Evolutionary conservation across 2,888 invertebrate species (phyloP).

Genomic region (Lasioglossum morio): DNA sequence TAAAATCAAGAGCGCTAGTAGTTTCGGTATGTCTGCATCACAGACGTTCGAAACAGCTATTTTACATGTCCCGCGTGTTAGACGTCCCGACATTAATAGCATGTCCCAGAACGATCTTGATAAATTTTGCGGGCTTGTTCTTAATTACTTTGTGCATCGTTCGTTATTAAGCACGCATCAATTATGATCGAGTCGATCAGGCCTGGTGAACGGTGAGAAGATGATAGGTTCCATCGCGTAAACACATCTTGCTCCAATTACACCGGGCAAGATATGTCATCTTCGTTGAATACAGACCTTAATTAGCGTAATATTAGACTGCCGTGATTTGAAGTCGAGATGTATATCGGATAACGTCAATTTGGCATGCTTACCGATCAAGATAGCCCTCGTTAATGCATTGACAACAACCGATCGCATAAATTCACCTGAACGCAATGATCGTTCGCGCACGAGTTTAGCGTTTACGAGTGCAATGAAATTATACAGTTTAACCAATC

Average conservation of each 20-base stretch:
- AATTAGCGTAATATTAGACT: constrained; percentile 55
- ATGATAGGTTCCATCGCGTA: constrained; percentile 74
- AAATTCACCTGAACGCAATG: constrained; percentile 7
- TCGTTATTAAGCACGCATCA: constrained; percentile 75
- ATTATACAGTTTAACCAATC: too few species aligned
- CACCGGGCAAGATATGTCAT: constrained; percentile 50
- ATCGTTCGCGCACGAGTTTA: not conserved
- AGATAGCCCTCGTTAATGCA: constrained; percentile 39
- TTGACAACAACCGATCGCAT: constrained; percentile 24
- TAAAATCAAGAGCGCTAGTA: not conserved
- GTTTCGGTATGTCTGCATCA: not conserved
- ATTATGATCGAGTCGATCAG: constrained; percentile 74
- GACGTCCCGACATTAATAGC: constrained; percentile 50
- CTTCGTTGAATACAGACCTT: constrained; percentile 37
- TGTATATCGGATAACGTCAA: constrained; percentile 44
- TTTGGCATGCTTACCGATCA: constrained; percentile 22
- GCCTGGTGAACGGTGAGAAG: constrained; percentile 65
- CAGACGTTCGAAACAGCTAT: not conserved
- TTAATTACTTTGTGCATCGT: constrained; percentile 72
- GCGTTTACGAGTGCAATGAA: not conserved
- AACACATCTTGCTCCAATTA: constrained; percentile 69
- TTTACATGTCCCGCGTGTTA: constrained; percentile 17
- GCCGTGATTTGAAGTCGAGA: constrained; percentile 30
- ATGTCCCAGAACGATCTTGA: constrained; percentile 53
- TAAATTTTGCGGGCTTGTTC: constrained; percentile 72